These are phyloP conservation scores for Dermatemys mawii DNA, from an alignment of 2,113 vertebrate species.

Conservation along the genomic window DNA sequence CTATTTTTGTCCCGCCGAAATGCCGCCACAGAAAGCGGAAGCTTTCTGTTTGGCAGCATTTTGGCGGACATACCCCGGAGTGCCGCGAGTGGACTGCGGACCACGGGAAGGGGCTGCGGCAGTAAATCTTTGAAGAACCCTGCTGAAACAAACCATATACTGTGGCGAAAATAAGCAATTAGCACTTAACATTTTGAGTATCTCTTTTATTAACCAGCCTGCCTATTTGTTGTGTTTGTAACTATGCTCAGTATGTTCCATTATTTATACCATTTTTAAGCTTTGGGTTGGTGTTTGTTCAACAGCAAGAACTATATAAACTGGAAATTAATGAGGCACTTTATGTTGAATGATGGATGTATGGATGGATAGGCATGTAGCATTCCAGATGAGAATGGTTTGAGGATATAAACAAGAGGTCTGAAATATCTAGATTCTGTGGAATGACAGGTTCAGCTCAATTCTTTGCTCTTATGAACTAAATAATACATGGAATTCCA, in stretches of 20 bases:
- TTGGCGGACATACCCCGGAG: too few relatives aligned
- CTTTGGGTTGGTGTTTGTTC: neutral
- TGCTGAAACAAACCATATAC: neutral
- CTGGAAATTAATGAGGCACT: neutral
- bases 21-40: too few relatives aligned
- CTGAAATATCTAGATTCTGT: neutral
- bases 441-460: neutral
- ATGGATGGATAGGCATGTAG: neutral
- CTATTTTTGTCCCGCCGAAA: too few relatives aligned
- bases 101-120: too few relatives aligned
- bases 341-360: neutral
- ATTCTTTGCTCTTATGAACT: neutral
- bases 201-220: neutral
- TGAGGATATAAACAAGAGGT: neutral
- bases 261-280: neutral
- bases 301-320: neutral
- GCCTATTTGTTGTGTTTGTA: neutral
- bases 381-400: neutral
- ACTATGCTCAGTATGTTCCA: neutral
- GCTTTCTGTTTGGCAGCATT: too few relatives aligned
- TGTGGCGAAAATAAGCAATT: neutral
- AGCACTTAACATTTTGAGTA: neutral
- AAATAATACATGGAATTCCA: neutral
- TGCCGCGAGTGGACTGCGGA: too few relatives aligned
- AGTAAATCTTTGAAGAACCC: too few relatives aligned